A percentile compares a stretch with the other conserved stretches of the same genome.
Evolutionary conservation across 1,140 invertebrate genomes (phyloP).

Genomic region (Heliconius nattereri): DNA sequence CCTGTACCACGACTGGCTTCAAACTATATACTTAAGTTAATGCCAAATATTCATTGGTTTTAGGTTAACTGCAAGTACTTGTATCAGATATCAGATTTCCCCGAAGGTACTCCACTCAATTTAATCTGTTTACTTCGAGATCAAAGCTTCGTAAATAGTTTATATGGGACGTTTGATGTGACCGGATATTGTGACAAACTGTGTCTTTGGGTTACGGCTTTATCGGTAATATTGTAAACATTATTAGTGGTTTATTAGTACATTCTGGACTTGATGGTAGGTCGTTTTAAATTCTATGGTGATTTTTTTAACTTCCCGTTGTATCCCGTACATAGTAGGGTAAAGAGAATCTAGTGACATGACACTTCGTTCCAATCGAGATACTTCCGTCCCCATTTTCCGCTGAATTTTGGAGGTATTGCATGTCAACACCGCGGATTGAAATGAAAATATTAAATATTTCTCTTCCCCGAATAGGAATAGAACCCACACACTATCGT

Average conservation of each 20-base stretch:
- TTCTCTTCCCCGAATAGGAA: too few relatives aligned
- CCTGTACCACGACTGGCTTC: too few relatives aligned
- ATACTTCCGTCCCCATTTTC: too few relatives aligned
- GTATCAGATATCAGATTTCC: background rate
- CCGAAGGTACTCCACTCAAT: constrained; percentile 17
- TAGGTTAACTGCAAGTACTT: constrained; percentile 4
- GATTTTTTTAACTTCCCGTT: too few relatives aligned
- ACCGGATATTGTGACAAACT: constrained; percentile 22
- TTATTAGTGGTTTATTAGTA: constrained; percentile 13
- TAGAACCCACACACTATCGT: too few relatives aligned
- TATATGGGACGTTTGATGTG: constrained; percentile 20
- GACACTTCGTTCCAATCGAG: too few relatives aligned
- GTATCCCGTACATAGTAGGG: too few relatives aligned
- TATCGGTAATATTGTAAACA: constrained; percentile 18
- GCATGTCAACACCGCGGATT: too few relatives aligned
- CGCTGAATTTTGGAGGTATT: too few relatives aligned
- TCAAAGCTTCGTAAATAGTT: constrained; percentile 18
- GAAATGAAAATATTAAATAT: too few relatives aligned
- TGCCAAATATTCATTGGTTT: background rate
- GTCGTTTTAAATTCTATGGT: background rate
- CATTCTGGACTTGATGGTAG: background rate
- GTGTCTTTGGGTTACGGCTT: constrained; percentile 3
- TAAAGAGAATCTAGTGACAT: too few relatives aligned
- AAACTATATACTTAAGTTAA: background rate
- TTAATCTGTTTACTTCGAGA: constrained; percentile 18